These are phyloP conservation scores for Eumerus sabulonum DNA, from an alignment of 2,888 invertebrate species.

Conservation along the genomic window DNA sequence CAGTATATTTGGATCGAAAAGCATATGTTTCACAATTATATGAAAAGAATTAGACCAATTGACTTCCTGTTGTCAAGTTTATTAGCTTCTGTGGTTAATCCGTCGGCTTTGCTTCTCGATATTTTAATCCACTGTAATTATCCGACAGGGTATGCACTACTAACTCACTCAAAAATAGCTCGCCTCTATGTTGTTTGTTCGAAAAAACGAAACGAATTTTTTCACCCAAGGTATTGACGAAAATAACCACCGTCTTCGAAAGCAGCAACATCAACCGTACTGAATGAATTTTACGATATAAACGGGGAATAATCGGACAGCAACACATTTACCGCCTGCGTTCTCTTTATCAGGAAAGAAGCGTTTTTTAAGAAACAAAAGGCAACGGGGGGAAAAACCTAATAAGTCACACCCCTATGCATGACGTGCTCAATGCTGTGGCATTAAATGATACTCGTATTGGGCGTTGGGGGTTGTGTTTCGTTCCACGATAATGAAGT, in stretches of 20 bases:
- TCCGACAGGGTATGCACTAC: conserved; percentile 50
- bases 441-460: conserved; percentile 37
- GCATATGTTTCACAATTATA: conserved; percentile 43
- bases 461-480: conserved; percentile 52
- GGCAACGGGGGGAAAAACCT: conserved; percentile 57
- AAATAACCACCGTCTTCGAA: conserved; percentile 63
- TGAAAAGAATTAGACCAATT: conserved; percentile 46
- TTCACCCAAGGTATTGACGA: conserved; percentile 59
- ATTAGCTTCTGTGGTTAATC: conserved; percentile 59
- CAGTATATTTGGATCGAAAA: conserved; percentile 34
- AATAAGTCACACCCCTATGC: conserved; percentile 65
- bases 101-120: conserved; percentile 56
- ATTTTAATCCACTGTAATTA: conserved; percentile 63
- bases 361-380: conserved; percentile 50
- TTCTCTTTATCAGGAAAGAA: conserved; percentile 54
- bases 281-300: conserved; percentile 66
- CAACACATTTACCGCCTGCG: conserved; percentile 53
- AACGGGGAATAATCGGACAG: conserved; percentile 59
- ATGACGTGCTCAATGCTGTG: conserved; percentile 21
- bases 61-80: conserved; percentile 59
- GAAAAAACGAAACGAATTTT: conserved; percentile 47
- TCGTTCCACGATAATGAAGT: conserved; percentile 53
- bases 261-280: conserved; percentile 63
- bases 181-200: conserved; percentile 40
- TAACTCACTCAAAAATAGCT: conserved; percentile 56